Evolutionary conservation across 2,888 invertebrate species (phyloP).

Genomic region (Mythimna vitellina): DNA sequence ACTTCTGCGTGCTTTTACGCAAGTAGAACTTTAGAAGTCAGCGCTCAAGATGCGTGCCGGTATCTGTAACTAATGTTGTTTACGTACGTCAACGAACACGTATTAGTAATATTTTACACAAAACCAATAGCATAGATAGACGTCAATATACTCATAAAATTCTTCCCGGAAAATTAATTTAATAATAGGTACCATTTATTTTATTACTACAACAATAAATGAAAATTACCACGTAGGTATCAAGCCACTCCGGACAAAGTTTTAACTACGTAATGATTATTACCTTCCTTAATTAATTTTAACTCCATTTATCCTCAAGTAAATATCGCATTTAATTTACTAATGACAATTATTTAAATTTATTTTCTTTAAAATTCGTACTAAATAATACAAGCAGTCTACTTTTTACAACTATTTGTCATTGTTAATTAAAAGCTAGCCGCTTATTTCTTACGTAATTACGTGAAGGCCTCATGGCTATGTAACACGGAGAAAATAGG

Average conservation of each 20-base stretch:
- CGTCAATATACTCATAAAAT: background rate
- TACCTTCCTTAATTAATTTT: constrained; percentile 10
- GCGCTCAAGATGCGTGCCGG: too few species aligned
- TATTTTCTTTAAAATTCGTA: constrained; percentile 36
- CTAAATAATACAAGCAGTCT: constrained; percentile 18
- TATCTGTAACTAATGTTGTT: background rate
- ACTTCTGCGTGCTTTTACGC: too few species aligned
- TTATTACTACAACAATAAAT: background rate
- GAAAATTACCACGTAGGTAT: background rate
- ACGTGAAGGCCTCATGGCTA: constrained; percentile 50
- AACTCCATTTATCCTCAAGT: constrained; percentile 20
- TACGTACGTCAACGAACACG: background rate
- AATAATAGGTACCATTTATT: background rate
- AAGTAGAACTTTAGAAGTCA: too few species aligned
- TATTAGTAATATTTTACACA: background rate
- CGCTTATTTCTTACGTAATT: constrained; percentile 51
- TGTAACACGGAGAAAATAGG: constrained; percentile 65
- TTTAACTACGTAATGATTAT: constrained; percentile 28
- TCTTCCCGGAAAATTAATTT: background rate
- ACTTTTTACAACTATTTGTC: constrained; percentile 55
- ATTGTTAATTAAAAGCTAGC: constrained; percentile 55
- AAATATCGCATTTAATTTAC: constrained; percentile 24
- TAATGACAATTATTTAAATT: constrained; percentile 31
- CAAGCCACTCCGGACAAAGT: constrained; percentile 11
- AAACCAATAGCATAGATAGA: background rate